A percentile compares a stretch with the other conserved stretches of the same genome.
Evolutionary conservation across 2,113 vertebrate genomes (phyloP).

Genomic region (Poecilia latipinna): DNA sequence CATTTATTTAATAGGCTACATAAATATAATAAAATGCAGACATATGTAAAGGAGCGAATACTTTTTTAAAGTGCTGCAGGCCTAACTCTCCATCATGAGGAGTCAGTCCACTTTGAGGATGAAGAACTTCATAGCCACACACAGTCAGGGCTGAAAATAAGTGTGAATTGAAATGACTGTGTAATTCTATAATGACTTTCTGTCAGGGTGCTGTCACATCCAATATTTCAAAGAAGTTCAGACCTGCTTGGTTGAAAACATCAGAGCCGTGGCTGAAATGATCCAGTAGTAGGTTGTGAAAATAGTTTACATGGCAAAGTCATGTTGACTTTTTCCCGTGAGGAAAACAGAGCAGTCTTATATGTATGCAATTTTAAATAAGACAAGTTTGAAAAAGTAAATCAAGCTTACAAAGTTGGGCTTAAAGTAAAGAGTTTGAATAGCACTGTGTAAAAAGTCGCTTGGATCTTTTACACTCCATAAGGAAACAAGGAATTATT

Average conservation of each 20-base stretch:
- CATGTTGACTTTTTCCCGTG: not conserved
- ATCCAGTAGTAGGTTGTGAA: constrained; percentile 1
- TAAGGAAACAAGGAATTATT: constrained; percentile 4
- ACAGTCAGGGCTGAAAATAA: constrained; percentile 30
- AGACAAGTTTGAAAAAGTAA: not conserved
- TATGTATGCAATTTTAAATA: not conserved
- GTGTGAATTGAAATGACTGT: constrained; percentile 52
- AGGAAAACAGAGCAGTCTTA: not conserved
- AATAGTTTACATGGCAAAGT: not conserved
- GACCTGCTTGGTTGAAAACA: constrained; percentile 20
- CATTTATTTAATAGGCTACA: not conserved
- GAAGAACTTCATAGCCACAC: constrained; percentile 22
- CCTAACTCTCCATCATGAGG: constrained; percentile 3
- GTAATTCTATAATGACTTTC: constrained; percentile 67
- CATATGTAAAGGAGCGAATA: not conserved
- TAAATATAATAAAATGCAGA: not conserved
- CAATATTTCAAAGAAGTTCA: constrained; percentile 64
- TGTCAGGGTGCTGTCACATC: constrained; percentile 72
- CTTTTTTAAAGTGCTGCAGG: not conserved
- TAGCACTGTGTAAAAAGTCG: not conserved
- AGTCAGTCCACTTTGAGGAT: constrained; percentile 10
- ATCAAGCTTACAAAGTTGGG: not conserved
- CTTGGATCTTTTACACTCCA: not conserved
- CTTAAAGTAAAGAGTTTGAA: not conserved
- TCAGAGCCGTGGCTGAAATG: constrained; percentile 10